phyloP scores from a whole-genome alignment of 2,888 invertebrate genomes.

The Idaea biselata region DNA sequence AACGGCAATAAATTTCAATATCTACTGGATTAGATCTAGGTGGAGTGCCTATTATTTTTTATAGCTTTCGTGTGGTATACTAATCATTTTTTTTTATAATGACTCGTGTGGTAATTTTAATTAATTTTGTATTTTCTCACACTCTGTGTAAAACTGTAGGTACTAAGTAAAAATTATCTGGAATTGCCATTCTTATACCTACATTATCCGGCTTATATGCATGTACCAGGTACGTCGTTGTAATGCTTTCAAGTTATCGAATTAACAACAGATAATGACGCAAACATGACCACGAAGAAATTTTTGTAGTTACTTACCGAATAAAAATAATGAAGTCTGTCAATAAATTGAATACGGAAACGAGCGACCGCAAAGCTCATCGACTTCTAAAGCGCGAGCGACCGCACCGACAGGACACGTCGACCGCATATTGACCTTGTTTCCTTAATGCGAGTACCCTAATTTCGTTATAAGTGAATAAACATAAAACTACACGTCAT shows the following conservation, averaged over 20 bases:
- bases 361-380: constrained; percentile 56
- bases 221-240: constrained; percentile 6
- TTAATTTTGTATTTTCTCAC: not conserved
- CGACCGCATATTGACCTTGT: constrained; percentile 66
- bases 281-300: not conserved
- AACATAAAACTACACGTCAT: constrained; percentile 72
- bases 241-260: not conserved
- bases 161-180: constrained; percentile 6
- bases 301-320: not conserved
- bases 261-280: not conserved
- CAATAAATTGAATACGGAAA: constrained; percentile 42
- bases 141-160: constrained; percentile 6
- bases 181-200: not conserved
- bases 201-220: constrained; percentile 4
- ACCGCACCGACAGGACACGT: constrained; percentile 54
- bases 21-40: not conserved
- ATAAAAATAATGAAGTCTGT: constrained; percentile 19
- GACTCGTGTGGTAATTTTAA: constrained; percentile 6
- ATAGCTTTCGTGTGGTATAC: constrained; percentile 4
- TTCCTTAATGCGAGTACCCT: constrained; percentile 72
- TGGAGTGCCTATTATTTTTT: constrained; percentile 12
- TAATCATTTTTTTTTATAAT: constrained; percentile 7
- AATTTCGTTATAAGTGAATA: constrained; percentile 66
- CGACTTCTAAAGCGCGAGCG: constrained; percentile 47
- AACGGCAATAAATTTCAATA: constrained; percentile 2